Evolutionary conservation across 2,113 vertebrate species (phyloP), one percentile per base, ranked within the genome.

Genomic region (Excalfactoria chinensis): DNA sequence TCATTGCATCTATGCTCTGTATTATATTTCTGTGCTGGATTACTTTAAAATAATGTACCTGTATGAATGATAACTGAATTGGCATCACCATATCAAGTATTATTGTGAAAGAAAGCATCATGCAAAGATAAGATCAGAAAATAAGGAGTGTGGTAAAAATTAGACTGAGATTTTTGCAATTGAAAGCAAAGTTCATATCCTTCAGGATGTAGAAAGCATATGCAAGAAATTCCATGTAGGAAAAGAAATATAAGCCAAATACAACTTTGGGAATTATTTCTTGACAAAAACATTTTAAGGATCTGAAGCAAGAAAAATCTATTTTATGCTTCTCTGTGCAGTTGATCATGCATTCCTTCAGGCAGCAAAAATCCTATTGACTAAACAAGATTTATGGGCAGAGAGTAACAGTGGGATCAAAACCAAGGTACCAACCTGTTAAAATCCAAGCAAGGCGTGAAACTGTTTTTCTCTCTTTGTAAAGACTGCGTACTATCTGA

Each of bases 241-340:
- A 44, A 84, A 88, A 86, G 72, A 79, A 89, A 84, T 73, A 72
- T 59, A 78, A 75, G 20, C 34, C 22, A 84, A 69, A 86, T 46
- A 9, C 3, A 75, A 66, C 68, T 62, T 51, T 94, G 88, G 66
- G 89, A 94, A 84, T 94, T 77, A 79, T 71, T 91, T 80, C 28
- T 55, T 0, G 0, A 68, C 40, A 87, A 95, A 93, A 86, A 28
- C 16, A 21, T 87, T 93, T 83, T 74, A 69, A 79, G 55, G 64
- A 74, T 75, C 74, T 67, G 90, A 89, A 94, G 79, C 81, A 87
- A 87, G 43, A 90, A 92, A 89, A 92, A 88, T 91, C 68, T 83
- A 49, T 89, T 90, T 86, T 72, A 17, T 86, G 66, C 44, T 85
- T 18, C 68, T 87, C 46, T 51, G 4, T 91, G 81, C 63, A 66